Evolutionary conservation across 2,113 vertebrate genomes (phyloP), one percentile per base, ranked within the genome.

Genomic region (Callopanchax toddi): DNA sequence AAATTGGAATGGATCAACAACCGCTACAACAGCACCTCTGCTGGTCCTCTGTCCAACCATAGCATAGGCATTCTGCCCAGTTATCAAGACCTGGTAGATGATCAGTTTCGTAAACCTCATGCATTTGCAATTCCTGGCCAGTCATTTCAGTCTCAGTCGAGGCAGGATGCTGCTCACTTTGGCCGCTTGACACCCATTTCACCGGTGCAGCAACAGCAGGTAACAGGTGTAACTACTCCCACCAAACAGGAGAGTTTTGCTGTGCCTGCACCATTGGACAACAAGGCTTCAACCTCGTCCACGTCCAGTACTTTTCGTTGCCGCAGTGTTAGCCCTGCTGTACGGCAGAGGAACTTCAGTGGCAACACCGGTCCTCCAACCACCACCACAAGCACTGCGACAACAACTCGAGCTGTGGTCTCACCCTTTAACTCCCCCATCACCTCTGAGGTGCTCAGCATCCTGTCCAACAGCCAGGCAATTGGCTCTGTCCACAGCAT

Each of bases 1-100:
- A 98, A 98, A 74, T 93, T 99, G 0, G 97, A 99, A 67, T 99
- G 97, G 97, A 99, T 99, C 94, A 99, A 96, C 82, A 97, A 96
- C 0, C 95, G 96, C 70, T 99, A 99, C 63, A 93, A 89, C 78
- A 86, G 89, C 0, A 91, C 86, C 6, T 90, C 94, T n/a, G 89
- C 87, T 20, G 93, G 78, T 54, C 95, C 54, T 79, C 92, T 57
- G 91, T 91, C 96, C 11, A 95, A 89, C 86, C 95, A 95, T 0
- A 84, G 91, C 74, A 91, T 93, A 12, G 93, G 94, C 63, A 95
- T 99, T 81, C 92, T 99, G 15, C 96, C 96, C 0, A 97, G 95
- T 92, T 99, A 99, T 76, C 96, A 98, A 87, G 96, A 99, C 76
- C 89, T 99, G 57, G 95, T 99, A 45, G 97, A 99, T 43, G 97